These are phyloP conservation scores for Andrena marginata DNA, from an alignment of 2,888 invertebrate species.

Conservation along the genomic window DNA sequence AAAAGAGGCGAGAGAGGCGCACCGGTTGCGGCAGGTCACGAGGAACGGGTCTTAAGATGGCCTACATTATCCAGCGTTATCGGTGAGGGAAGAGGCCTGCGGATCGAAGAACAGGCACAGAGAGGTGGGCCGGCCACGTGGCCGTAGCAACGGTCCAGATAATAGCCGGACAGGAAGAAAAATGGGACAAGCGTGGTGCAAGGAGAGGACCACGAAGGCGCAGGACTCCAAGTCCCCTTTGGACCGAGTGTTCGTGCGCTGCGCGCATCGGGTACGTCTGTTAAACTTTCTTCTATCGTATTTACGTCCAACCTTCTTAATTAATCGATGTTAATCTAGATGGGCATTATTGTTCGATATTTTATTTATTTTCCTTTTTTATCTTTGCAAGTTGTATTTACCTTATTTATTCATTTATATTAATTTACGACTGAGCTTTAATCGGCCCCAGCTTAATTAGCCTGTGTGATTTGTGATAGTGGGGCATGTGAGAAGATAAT, in stretches of 20 bases:
- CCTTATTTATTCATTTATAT: too few species aligned
- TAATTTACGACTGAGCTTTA: too few species aligned
- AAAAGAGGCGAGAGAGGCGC: constrained; percentile 58
- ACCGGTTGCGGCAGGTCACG: constrained; percentile 78
- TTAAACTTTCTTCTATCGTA: constrained; percentile 9
- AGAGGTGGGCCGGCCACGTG: constrained; percentile 35
- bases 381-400: too few species aligned
- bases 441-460: too few species aligned
- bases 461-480: too few species aligned
- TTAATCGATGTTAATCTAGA: too few species aligned
- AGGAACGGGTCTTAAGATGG: constrained; percentile 78
- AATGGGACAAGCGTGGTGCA: constrained; percentile 85
- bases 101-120: constrained; percentile 26
- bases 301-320: background rate
- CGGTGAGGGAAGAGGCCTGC: constrained; percentile 66
- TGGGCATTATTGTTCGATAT: too few species aligned
- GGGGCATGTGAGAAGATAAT: too few species aligned
- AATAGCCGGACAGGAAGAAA: constrained; percentile 58
- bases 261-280: constrained; percentile 82
- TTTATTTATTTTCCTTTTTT: too few species aligned
- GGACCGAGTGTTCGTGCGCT: constrained; percentile 83
- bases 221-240: constrained; percentile 85
- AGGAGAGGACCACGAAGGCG: constrained; percentile 82
- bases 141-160: constrained; percentile 42
- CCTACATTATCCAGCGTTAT: constrained; percentile 73